Evolutionary conservation across 1,140 invertebrate genomes (phyloP), one percentile per base, ranked within the genome.

Genomic region (Ruditapes philippinarum): DNA sequence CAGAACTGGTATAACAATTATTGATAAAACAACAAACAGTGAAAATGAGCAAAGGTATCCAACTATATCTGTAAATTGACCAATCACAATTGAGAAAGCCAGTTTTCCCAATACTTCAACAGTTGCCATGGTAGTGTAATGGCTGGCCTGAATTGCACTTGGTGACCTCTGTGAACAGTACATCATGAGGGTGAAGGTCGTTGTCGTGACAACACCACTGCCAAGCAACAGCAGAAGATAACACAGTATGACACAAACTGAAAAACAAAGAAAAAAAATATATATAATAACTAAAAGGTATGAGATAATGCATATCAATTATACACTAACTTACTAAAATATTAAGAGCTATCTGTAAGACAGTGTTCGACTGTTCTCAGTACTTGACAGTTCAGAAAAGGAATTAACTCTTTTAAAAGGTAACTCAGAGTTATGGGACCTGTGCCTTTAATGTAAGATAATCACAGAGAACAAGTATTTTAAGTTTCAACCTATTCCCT

Each of bases 101-200:
- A 96, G 87, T 91, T 96, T 96, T 19, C 96, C 96, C 45, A 95
- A 89, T 12, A 96, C 95, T 94, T 96, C 96, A 42, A 94, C 60
- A 2, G 95, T 95, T 25, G 95, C 94, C 54, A 96, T 89, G 22
- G 92, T 92, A 51, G 95, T 95, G 90, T 95, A 96, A 90, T 96
- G 95, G 22, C 95, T 96, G 19, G 95, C 95, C 83, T 95, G 95
- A 17, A 95, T 88, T 25, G 89, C 33, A 60, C 74, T 40, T 68
- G 91, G 92, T 38, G 93, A 94, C 40, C 87, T 91, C 84, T 95
- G 92, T 51, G 95, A 95, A 78, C 94, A 95, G 70, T 92, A 90
- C 95, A 96, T 96, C 95, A 96, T 96, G 31, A 96, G 73, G 45
- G 95, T 95, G 89, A 96, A 96, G 36, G 95, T 95, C 38, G 92